Evolutionary conservation across 2,888 invertebrate genomes (phyloP).

Genomic region (Protodeltote pygarga): DNA sequence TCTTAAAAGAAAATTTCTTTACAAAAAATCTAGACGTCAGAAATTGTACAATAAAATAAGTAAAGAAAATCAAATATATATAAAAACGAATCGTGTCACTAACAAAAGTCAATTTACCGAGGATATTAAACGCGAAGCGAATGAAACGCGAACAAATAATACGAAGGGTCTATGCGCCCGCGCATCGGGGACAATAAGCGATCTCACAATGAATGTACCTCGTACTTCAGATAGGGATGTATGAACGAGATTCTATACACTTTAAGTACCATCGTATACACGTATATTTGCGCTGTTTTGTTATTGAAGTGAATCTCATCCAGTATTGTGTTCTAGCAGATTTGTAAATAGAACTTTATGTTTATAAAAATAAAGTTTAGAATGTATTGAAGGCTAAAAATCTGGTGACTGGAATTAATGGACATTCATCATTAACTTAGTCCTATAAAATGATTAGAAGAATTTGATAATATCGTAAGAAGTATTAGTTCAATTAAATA

Average conservation of each 20-base stretch:
- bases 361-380: too few relatives aligned
- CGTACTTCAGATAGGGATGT: constrained; percentile 4
- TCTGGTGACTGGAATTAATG: too few relatives aligned
- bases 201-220: constrained; percentile 42
- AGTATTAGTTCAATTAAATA: too few relatives aligned
- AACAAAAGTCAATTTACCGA: constrained; percentile 22
- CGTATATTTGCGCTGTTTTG: constrained; percentile 1
- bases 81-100: constrained; percentile 9
- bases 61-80: neutral
- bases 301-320: neutral
- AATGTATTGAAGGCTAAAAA: too few relatives aligned
- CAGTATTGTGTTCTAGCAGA: too few relatives aligned
- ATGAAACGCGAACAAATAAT: constrained; percentile 39
- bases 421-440: too few relatives aligned
- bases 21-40: too few relatives aligned
- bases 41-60: neutral
- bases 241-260: constrained; percentile 1
- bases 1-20: neutral
- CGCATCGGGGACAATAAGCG: constrained; percentile 42
- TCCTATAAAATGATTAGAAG: too few relatives aligned
- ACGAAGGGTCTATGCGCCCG: constrained; percentile 30
- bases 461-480: too few relatives aligned
- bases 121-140: constrained; percentile 29
- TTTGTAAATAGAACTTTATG: too few relatives aligned
- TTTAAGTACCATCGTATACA: neutral